Base-by-base conservation (phyloP, 2,888 invertebrate species). In the Lepidochrysops patricia region DNA sequence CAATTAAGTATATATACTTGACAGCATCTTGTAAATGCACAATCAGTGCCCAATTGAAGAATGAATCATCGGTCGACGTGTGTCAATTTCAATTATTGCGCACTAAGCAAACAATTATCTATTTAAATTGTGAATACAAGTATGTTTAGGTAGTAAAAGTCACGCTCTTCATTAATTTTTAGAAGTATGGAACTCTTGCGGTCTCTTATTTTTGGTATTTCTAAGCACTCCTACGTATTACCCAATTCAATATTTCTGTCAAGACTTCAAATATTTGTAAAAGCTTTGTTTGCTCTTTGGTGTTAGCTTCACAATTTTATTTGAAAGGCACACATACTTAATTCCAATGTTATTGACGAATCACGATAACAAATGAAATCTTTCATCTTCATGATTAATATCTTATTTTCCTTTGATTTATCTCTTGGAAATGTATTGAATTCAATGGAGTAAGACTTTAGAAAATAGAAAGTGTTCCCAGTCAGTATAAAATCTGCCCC, bases 381-480 rank as follows among this genome's bases (percentile, higher is more conserved):
- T n/a, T n/a, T n/a, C n/a, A n/a, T n/a, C n/a, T n/a, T n/a, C n/a
- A n/a, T n/a, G n/a, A n/a, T n/a, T n/a, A n/a, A n/a, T n/a, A n/a
- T n/a, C n/a, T n/a, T n/a, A n/a, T n/a, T n/a, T n/a, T n/a, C n/a
- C n/a, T n/a, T n/a, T n/a, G n/a, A n/a, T n/a, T 37, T 37, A 43
- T 43, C 15, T 43, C 15, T 43, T 7, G 13, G 13, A 26, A 27
- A 27, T 52, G 52, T 52, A 43, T 48, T 29, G 57, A 60, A 58
- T 48, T 29, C 58, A 60, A 58, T 61, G 56, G 58, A 60, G 56
- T 57, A 56, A 61, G 52, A 65, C 56, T 61, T 59, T 64, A 65
- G 65, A 65, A 65, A 65, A 64, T 64, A 65, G 65, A 65, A 65
- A 65, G 65, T 64, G 50, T 60, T 62, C 57, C 52, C 63, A 27